Evolutionary conservation across 2,797 vertebrate species (phyloP).

Genomic region (Anolis apletophallus): DNA sequence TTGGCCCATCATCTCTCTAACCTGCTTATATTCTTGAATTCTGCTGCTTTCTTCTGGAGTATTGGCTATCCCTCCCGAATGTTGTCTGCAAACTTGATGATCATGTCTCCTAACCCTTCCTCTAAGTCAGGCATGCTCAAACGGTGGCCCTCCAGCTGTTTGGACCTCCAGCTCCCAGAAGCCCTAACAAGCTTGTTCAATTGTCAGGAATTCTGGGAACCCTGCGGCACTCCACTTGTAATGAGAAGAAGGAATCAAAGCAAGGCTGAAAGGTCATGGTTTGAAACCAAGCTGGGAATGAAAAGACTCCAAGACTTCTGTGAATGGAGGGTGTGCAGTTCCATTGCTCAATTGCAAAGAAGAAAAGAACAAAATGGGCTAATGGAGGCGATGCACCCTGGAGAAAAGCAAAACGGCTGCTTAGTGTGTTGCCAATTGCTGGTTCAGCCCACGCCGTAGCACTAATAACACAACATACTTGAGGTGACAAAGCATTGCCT

Average conservation of each 20-base stretch:
- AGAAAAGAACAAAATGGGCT: slow-evolving; percentile 16
- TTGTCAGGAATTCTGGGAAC: no score
- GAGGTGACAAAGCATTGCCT: not conserved
- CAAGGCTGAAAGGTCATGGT: not conserved
- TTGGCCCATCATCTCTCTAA: no score
- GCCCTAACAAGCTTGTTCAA: no score
- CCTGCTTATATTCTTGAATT: no score
- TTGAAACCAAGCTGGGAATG: not conserved
- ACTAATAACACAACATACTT: slow-evolving; percentile 13
- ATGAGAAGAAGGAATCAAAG: not conserved
- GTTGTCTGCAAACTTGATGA: no score
- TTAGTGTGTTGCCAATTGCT: slow-evolving; percentile 48
- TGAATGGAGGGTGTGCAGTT: not conserved
- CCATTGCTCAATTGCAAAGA: not conserved
- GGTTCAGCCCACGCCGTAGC: not conserved
- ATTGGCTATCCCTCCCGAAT: no score
- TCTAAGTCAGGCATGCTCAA: no score
- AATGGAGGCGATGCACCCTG: slow-evolving; percentile 7
- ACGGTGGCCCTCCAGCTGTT: no score
- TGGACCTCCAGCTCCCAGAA: no score
- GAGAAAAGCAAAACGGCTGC: slow-evolving; percentile 34
- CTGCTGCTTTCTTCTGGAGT: no score
- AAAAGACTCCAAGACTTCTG: not conserved
- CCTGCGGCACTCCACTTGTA: no score
- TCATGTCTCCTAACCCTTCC: no score